Evolutionary conservation across 1,140 invertebrate species (phyloP).

Genomic region (Calliopsis andreniformis): DNA sequence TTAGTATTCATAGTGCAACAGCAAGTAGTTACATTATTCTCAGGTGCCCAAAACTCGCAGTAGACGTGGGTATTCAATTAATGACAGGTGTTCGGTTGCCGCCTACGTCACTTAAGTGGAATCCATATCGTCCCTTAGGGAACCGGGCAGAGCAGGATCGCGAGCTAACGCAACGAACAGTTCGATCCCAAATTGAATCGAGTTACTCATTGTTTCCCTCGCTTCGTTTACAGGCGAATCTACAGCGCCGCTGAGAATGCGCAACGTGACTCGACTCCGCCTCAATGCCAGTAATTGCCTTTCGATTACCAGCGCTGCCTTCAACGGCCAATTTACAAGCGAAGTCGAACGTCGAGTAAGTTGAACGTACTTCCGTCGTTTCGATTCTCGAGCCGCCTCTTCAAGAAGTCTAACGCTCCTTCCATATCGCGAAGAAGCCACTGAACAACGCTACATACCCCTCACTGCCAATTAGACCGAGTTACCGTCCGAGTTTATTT

Average conservation of each 20-base stretch:
- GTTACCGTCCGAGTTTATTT: no score
- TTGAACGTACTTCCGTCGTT: not conserved
- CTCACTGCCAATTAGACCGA: no score
- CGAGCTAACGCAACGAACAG: slow-evolving; percentile 1
- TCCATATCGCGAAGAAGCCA: no score
- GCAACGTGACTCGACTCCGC: slow-evolving; percentile 21
- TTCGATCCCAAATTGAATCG: slow-evolving; percentile 20
- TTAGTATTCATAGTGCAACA: not conserved
- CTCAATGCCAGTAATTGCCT: slow-evolving; percentile 1
- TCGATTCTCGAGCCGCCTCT: not conserved
- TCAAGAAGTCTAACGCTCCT: no score
- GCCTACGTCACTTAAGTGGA: not conserved
- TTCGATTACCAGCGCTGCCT: slow-evolving; percentile 8
- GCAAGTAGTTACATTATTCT: no score
- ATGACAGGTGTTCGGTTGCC: not conserved
- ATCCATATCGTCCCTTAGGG: not conserved
- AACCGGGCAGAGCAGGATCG: not conserved
- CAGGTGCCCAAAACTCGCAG: no score
- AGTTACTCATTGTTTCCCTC: slow-evolving; percentile 8
- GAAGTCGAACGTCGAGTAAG: slow-evolving; percentile 2
- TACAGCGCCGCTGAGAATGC: slow-evolving; percentile 4
- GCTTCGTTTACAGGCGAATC: slow-evolving; percentile 13
- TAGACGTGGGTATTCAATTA: no score
- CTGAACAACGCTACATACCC: not conserved
- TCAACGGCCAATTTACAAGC: slow-evolving; percentile 5